phyloP scores from a whole-genome alignment of 2,113 vertebrate genomes.

The Erinaceus europaeus region DNA sequence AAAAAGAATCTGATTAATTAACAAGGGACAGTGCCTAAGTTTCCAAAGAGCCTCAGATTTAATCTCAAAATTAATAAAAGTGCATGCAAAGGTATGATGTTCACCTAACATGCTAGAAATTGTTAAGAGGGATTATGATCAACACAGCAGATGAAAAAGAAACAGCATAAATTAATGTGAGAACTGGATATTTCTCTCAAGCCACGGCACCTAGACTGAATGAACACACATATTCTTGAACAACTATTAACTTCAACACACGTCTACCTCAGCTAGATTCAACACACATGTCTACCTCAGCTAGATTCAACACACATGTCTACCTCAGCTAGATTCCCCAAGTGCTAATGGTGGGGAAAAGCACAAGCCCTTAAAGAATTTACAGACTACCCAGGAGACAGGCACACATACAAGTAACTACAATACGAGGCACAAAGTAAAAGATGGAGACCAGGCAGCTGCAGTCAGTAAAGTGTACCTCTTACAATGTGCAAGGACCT shows the following conservation, averaged over 20 bases:
- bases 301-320: no score
- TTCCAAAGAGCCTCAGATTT: not conserved
- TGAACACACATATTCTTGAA: not conserved
- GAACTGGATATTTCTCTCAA: not conserved
- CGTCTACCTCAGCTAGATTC: no score
- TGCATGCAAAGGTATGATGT: constrained; percentile 16
- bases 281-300: no score
- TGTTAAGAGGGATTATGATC: not conserved
- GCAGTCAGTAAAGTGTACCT: not conserved
- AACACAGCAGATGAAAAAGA: not conserved
- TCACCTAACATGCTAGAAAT: not conserved
- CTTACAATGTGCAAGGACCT: no score
- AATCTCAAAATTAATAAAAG: constrained; percentile 33
- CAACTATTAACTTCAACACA: constrained; percentile 25
- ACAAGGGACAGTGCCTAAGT: not conserved
- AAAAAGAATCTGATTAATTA: constrained; percentile 3
- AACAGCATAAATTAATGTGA: not conserved
- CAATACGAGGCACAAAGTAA: not conserved
- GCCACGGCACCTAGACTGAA: not conserved
- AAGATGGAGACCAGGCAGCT: not conserved
- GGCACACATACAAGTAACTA: not conserved
- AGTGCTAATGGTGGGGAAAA: no score
- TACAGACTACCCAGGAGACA: not conserved
- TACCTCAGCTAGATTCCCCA: no score
- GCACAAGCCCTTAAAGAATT: not conserved